Evolutionary conservation across 2,888 invertebrate species (phyloP).

Genomic region (Agrotis ipsilon): DNA sequence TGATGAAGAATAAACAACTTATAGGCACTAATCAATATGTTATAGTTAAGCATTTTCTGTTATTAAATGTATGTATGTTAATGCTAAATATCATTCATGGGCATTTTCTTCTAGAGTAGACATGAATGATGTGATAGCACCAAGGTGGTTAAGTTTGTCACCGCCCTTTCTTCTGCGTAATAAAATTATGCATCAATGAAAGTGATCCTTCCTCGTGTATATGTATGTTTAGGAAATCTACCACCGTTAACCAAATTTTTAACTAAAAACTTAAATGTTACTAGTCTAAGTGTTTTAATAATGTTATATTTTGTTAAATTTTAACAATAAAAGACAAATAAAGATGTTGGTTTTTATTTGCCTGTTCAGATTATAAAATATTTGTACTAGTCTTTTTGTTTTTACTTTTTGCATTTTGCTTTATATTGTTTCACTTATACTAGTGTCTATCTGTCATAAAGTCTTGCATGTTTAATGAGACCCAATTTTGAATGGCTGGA

Average conservation of each 20-base stretch:
- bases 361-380: not conserved
- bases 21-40: slow-evolving; percentile 58
- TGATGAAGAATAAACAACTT: slow-evolving; percentile 85
- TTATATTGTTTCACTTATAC: too few species aligned
- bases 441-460: too few species aligned
- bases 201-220: slow-evolving; percentile 68
- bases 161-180: slow-evolving; percentile 83
- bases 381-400: too few species aligned
- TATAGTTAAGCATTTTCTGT: slow-evolving; percentile 75
- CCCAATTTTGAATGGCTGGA: too few species aligned
- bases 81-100: slow-evolving; percentile 81
- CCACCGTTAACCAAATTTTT: slow-evolving; percentile 79
- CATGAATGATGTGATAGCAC: slow-evolving; percentile 82
- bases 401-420: too few species aligned
- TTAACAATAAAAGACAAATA: slow-evolving; percentile 90
- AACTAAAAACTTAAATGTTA: slow-evolving; percentile 78
- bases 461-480: too few species aligned
- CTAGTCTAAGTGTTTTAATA: slow-evolving; percentile 83
- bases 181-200: slow-evolving; percentile 81
- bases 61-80: slow-evolving; percentile 57
- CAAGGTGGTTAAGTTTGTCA: slow-evolving; percentile 68
- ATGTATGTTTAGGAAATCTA: slow-evolving; percentile 67
- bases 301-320: slow-evolving; percentile 88
- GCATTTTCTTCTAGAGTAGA: slow-evolving; percentile 69
- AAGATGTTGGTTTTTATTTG: slow-evolving; percentile 65